Evolutionary conservation across 1,140 invertebrate species (phyloP), one percentile per base, ranked within the genome.

Genomic region (Hirudo medicinalis): DNA sequence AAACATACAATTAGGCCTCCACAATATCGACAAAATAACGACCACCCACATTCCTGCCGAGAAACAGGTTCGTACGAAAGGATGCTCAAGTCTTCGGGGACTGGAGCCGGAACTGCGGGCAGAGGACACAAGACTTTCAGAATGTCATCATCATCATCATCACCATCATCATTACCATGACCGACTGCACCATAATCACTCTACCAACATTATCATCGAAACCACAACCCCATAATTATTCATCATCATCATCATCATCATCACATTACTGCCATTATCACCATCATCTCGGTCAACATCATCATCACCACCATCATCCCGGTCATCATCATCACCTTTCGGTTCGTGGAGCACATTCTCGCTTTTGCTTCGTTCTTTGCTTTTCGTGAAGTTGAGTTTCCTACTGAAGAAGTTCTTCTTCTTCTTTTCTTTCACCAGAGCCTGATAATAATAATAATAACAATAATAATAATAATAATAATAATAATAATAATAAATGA

Each of bases 341-440:
- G 94, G 91, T 80, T 96, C 94, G 77, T 91, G 95, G 76, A 91
- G 91, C 82, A 98, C 94, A 84, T 96, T 93, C 70, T 81, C 80
- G 74, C 79, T 80, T 43, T 91, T 92, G 82, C 95, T 95, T 78
- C 94, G 91, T 80, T 98, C 94, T 86, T 94, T 92, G 84, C 93
- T 97, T 86, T 87, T 87, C 89, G 97, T 94, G 83, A 98, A 99
- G n/a, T 94, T 94, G 83, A 98, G 97, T 83, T 92, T 93, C 81
- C 93, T 87, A 78, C 92, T 95, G 84, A 98, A 97, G 79, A 97
- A 91, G 79, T 95, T 96, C 82, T 97, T 97, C 82, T 97, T 97
- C 71, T 80, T 81, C 73, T 77, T 76, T 67, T 81, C 78, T 75
- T 78, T 78, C 53, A 78, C 76, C 71, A 77, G 74, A 70, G 75